Percentiles rank a stretch among this genome's conserved stretches.
Evolutionary conservation across 2,113 vertebrate species (phyloP).

Genomic region (Hiodon alosoides): DNA sequence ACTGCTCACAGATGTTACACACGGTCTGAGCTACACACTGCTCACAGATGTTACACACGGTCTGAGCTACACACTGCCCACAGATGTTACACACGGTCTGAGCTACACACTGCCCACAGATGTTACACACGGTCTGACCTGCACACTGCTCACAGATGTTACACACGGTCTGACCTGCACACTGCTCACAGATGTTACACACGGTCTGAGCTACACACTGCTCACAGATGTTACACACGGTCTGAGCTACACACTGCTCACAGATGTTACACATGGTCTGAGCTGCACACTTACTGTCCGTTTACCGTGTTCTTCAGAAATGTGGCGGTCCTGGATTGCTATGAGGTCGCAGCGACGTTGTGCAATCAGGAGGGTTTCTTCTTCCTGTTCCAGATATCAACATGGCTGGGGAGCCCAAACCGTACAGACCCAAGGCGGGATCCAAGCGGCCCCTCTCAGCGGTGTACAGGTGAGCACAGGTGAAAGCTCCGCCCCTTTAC

Average conservation of each 20-base stretch:
- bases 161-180: no score
- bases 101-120: no score
- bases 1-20: not conserved
- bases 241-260: no score
- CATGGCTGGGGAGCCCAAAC: constrained; percentile 97
- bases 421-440: constrained; percentile 90
- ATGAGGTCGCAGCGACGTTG: not conserved
- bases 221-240: no score
- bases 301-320: no score
- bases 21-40: not conserved
- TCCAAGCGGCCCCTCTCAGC: constrained; percentile 88
- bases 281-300: no score
- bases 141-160: no score
- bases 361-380: not conserved
- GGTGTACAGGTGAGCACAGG: constrained; percentile 78
- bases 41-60: no score
- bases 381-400: constrained; percentile 83
- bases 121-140: no score
- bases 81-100: no score
- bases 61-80: no score
- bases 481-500: constrained; percentile 71
- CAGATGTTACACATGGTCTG: no score
- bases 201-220: not conserved
- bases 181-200: not conserved
- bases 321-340: not conserved